These are phyloP conservation scores for Dioctria rufipes DNA, from an alignment of 2,888 invertebrate species.

Conservation along the genomic window DNA sequence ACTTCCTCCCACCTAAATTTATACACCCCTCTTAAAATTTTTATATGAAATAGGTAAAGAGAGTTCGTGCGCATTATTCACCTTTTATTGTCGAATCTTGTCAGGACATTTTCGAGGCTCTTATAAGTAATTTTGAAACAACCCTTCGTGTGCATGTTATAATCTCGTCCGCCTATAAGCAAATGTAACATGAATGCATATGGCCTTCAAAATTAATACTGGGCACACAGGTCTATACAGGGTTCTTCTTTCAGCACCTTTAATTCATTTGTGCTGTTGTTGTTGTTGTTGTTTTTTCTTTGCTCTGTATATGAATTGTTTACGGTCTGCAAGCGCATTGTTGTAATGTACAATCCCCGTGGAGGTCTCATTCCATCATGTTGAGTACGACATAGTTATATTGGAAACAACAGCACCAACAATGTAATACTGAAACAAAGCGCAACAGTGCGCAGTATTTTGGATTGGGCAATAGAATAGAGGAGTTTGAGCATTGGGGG, in stretches of 20 bases:
- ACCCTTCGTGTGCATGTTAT: not conserved
- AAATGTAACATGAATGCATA: not conserved
- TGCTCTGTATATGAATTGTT: conserved; percentile 17
- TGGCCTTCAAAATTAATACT: not conserved
- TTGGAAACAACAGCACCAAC: conserved; percentile 39
- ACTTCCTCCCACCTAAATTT: no score
- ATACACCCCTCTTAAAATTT: no score
- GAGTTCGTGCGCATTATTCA: conserved; percentile 5
- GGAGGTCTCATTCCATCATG: conserved; percentile 15
- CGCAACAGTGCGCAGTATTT: conserved; percentile 46
- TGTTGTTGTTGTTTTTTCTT: not conserved
- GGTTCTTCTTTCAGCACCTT: conserved; percentile 33
- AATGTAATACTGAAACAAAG: conserved; percentile 46
- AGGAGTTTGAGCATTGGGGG: conserved; percentile 19
- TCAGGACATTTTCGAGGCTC: not conserved
- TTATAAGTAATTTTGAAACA: not conserved
- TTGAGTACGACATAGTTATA: conserved; percentile 22
- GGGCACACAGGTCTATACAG: conserved; percentile 36
- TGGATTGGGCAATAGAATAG: not conserved
- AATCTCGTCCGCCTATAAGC: not conserved
- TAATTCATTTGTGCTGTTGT: conserved; percentile 28
- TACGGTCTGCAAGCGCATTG: conserved; percentile 45
- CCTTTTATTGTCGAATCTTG: not conserved
- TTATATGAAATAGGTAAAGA: no score
- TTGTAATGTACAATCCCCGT: conserved; percentile 29